Percentiles rank a stretch among this genome's conserved stretches.
Evolutionary conservation across 2,888 invertebrate genomes (phyloP).

Genomic region (Mechanitis mazaeus): DNA sequence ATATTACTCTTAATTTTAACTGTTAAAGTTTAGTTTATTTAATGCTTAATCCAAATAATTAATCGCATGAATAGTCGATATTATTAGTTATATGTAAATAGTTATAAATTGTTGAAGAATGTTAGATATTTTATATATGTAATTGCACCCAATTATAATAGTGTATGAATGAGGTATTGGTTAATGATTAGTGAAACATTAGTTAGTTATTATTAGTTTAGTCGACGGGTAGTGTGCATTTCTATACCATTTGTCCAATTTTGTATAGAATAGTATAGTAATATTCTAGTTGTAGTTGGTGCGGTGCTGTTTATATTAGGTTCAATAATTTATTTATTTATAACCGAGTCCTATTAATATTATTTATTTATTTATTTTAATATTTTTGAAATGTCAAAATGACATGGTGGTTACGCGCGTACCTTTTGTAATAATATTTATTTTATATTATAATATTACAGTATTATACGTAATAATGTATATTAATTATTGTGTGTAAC

Average conservation of each 20-base stretch:
- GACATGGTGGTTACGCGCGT: slow-evolving; percentile 72
- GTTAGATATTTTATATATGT: slow-evolving; percentile 20
- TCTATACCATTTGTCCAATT: slow-evolving; percentile 65
- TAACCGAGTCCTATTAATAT: slow-evolving; percentile 31
- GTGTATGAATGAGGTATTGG: slow-evolving; percentile 1
- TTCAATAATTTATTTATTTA: slow-evolving; percentile 35
- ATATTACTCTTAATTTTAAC: slow-evolving; percentile 36
- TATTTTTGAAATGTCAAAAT: slow-evolving; percentile 36
- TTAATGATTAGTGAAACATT: slow-evolving; percentile 16
- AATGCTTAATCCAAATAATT: slow-evolving; percentile 34
- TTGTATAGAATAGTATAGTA: slow-evolving; percentile 57
- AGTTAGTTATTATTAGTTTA: slow-evolving; percentile 53
- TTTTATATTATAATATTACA: slow-evolving; percentile 13
- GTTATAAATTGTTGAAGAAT: slow-evolving; percentile 19
- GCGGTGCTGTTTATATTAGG: slow-evolving; percentile 56
- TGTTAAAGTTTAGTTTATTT: slow-evolving; percentile 33
- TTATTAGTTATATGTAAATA: slow-evolving; percentile 31
- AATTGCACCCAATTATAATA: slow-evolving; percentile 24
- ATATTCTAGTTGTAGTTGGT: slow-evolving; percentile 34
- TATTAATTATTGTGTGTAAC: slow-evolving; percentile 18
- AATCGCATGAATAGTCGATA: slow-evolving; percentile 29
- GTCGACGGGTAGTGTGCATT: slow-evolving; percentile 76
- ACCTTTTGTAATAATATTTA: slow-evolving; percentile 50
- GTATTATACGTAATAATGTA: slow-evolving; percentile 21
- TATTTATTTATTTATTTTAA: slow-evolving; percentile 34